Percentiles rank a stretch among this genome's conserved stretches.
phyloP scores from a whole-genome alignment of 30 jellyfish, hydroid and myxozoan genomes.

The Aurelia sp. region DNA sequence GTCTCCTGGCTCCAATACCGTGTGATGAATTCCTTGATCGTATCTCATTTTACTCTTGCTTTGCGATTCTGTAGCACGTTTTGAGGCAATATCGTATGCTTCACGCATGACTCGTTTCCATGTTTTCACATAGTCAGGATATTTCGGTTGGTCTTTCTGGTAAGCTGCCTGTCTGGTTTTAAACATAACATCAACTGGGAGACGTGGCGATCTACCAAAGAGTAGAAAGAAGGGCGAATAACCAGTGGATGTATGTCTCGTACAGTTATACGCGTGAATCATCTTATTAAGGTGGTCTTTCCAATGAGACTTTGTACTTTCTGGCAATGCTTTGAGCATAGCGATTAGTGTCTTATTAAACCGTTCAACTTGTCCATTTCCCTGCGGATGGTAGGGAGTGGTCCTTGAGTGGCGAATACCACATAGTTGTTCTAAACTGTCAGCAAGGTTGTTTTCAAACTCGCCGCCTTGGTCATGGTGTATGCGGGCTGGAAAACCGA shows the following conservation, averaged over 20 bases:
- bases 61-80: background rate
- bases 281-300: no score
- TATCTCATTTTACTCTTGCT: background rate
- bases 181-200: slow-evolving; percentile 23
- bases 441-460: slow-evolving; percentile 37
- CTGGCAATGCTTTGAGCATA: slow-evolving; percentile 45
- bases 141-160: no score
- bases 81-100: background rate
- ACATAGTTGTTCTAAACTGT: slow-evolving; percentile 1
- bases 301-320: background rate
- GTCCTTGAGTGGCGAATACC: slow-evolving; percentile 49
- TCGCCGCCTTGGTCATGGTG: slow-evolving; percentile 69
- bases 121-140: slow-evolving; percentile 1
- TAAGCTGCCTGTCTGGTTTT: background rate
- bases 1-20: background rate
- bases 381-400: slow-evolving; percentile 61
- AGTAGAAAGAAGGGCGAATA: slow-evolving; percentile 32
- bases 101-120: slow-evolving; percentile 12
- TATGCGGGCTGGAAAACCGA: slow-evolving; percentile 55
- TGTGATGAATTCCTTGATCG: slow-evolving; percentile 7
- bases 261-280: no score
- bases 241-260: slow-evolving; percentile 16
- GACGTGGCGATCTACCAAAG: slow-evolving; percentile 42
- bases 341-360: slow-evolving; percentile 32
- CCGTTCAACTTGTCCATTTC: slow-evolving; percentile 65